These are phyloP conservation scores for Poeciliopsis paucimaculata DNA, from an alignment of 2,797 vertebrate genomes.

Conservation along the genomic window DNA sequence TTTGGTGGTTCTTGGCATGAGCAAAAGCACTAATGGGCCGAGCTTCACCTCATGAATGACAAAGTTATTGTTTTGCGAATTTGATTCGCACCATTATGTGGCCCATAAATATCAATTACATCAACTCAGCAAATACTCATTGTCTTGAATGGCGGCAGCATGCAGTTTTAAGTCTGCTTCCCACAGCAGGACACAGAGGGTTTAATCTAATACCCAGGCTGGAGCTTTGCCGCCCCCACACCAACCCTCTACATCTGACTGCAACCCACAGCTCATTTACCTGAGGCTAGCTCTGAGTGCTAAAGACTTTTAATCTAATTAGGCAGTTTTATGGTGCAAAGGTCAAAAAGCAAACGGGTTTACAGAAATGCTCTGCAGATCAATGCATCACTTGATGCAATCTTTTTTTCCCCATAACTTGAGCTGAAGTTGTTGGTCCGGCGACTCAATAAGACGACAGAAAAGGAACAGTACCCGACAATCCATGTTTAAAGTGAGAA, in stretches of 20 bases:
- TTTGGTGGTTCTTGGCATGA: not conserved
- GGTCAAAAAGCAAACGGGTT: not conserved
- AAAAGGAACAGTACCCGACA: not conserved
- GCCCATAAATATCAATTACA: constrained; percentile 63
- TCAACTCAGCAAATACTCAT: constrained; percentile 62
- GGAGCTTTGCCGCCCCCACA: constrained; percentile 7
- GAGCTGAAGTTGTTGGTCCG: not conserved
- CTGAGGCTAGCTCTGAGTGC: constrained; percentile 10
- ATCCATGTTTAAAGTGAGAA: not conserved
- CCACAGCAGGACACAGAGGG: constrained; percentile 49
- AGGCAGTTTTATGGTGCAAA: not conserved
- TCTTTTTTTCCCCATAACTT: not conserved
- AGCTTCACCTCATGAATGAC: constrained; percentile 48
- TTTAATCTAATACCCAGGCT: constrained; percentile 13
- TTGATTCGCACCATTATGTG: constrained; percentile 65
- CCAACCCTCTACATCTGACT: constrained; percentile 11
- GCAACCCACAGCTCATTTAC: constrained; percentile 26
- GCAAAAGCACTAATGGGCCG: constrained; percentile 19
- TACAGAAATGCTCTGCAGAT: not conserved
- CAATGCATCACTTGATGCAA: not conserved
- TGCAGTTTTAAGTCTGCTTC: constrained; percentile 24
- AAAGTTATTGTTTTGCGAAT: constrained; percentile 67
- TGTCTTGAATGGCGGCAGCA: constrained; percentile 32
- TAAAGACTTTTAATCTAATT: constrained; percentile 20
- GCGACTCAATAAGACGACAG: not conserved